Evolutionary conservation across 1,140 invertebrate genomes (phyloP), one percentile per base, ranked within the genome.

Genomic region (Maniola jurtina): DNA sequence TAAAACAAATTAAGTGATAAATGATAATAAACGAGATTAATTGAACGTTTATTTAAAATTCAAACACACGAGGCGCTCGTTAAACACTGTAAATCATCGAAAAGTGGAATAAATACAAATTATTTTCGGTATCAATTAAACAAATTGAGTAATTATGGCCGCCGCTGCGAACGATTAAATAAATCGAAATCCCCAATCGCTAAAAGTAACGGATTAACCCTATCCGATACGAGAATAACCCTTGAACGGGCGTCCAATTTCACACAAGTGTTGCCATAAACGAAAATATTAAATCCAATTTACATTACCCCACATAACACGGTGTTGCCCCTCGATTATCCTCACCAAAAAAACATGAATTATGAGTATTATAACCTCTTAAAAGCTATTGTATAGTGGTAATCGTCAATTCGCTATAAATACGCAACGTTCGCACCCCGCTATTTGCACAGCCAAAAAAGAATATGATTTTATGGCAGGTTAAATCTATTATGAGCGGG

Each of bases 241-340:
- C 87, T 88, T 83, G 80, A 84, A 64, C 75, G 81, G 72, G 82
- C 84, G 80, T 86, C 73, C 84, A 86, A 90, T 90, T 90, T 88
- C 84, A 88, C 88, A 90, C 84, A 79, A 88, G 79, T 84, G 84
- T 85, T 86, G 66, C 80, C 68, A 84, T 84, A 84, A 84, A 85
- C 75, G 79, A 81, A 89, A 89, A 89, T 90, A 90, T 89, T 89
- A 89, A 89, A 90, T 90, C 88, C 88, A 90, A 90, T 90, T 89
- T 82, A 81, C 72, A 66, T 76, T 80, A 83, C 80, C 83, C 83
- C 81, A 61, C 52, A 74, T 65, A 72, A 40, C 42, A n/a, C 42
- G 2, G 38, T 57, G 14, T 81, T 73, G 74, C 83, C 84, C 84
- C 80, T 77, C 83, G 79, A 84, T 86, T 79, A 86, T 84, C 83